Evolutionary conservation across 2,797 vertebrate genomes (phyloP).

Genomic region (Intellagama lesueurii): DNA sequence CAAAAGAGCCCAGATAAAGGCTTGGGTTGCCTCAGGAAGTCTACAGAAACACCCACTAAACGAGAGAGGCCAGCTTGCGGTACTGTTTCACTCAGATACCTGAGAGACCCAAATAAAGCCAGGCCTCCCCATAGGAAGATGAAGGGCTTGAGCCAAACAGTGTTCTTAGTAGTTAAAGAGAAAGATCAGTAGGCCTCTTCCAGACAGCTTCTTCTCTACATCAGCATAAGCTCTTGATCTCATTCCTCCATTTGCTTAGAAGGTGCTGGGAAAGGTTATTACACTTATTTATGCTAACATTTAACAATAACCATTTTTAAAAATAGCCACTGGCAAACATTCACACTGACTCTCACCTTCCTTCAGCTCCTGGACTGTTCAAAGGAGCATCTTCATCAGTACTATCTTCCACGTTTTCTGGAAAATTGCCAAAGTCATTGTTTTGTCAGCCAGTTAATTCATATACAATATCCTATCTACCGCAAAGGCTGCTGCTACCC

Average conservation of each 20-base stretch:
- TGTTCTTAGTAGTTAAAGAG: not conserved
- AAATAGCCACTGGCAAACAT: not conserved
- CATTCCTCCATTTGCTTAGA: not conserved
- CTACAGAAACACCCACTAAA: not conserved
- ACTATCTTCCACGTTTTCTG: conserved; percentile 93
- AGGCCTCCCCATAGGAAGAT: not conserved
- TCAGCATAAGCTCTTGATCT: not conserved
- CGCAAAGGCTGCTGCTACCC: conserved; percentile 26
- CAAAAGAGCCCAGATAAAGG: not conserved
- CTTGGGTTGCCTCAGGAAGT: not conserved
- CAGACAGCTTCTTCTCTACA: not conserved
- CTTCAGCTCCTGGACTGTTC: conserved; percentile 90
- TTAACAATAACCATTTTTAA: not conserved
- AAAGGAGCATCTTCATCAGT: conserved; percentile 92
- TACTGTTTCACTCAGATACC: not conserved
- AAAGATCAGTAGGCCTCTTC: not conserved
- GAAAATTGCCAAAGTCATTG: conserved; percentile 61
- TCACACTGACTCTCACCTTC: conserved; percentile 82
- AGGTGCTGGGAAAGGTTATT: not conserved
- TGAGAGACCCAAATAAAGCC: not conserved
- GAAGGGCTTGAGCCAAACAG: not conserved
- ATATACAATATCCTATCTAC: not conserved
- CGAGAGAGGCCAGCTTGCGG: not conserved
- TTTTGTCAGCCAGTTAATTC: conserved; percentile 32
- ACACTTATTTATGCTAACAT: not conserved